Base-by-base conservation (phyloP, 2,113 vertebrate genomes). In the Raja brachyura region DNA sequence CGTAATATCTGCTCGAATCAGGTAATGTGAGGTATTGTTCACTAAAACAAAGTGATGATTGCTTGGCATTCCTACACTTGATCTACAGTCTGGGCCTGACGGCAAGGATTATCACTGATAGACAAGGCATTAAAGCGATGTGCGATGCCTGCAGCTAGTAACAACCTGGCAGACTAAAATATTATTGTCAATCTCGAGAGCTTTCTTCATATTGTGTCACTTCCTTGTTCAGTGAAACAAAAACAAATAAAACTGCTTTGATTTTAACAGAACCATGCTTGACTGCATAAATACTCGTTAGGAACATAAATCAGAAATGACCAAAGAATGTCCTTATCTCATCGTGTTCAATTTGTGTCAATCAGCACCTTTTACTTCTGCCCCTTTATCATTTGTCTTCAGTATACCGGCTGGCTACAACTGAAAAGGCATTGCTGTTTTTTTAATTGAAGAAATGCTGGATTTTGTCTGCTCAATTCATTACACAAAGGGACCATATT, bases 221-320 rank as follows among this genome's bases (percentile, higher is more conserved):
- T 92, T 92, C 90, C 68, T 92, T 73, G 90, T 92, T 70, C 66
- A 54, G 33, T 74, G 70, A 92, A 92, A 92, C 90, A 92, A 92
- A 92, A 92, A 92, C 68, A 92, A 92, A 92, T 73, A 92, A 74
- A 92, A 92, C 66, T 54, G 73, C 90, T 92, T 92, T 73, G 90
- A 92, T 48, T 92, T 73, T 73, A n/a, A 54, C 33, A 73, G 68
- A 74, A 73, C 70, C 66, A 73, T 48, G 90, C 90, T 92, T 70
- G 66, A 48, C 33, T 92, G 66, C 90, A 92, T 39, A 92, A 74
- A 92, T 74, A 20, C 66, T 54, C 39, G 90, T 73, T 92, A 73
- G 4, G 68, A 92, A 74, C 90, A 74, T 18, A 63, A 88, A 68
- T 25, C 68, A 92, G 68, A 92, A 73, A 73, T 92, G 90, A 31